A percentile compares a stretch with the other conserved stretches of the same genome.
Conservation (phyloP, 1,140 invertebrate genomes). For the Triops cancriformis region DNA sequence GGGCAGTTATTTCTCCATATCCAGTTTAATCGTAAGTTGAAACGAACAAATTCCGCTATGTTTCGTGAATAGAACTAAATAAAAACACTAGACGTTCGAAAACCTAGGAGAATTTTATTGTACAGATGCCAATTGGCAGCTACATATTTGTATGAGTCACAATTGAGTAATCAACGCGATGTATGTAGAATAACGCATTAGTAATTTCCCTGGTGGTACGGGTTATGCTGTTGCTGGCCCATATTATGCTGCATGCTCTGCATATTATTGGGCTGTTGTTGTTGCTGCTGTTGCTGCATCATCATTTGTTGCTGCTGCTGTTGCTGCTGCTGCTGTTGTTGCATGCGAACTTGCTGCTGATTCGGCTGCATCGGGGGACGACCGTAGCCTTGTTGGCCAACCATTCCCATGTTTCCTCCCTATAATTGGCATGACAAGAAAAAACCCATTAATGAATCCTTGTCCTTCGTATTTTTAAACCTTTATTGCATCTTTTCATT, state of each 20-base stretch:
- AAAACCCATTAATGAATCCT: not conserved
- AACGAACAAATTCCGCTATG: no score
- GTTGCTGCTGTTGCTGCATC: conserved; percentile 39
- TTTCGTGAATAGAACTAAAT: no score
- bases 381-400: not conserved
- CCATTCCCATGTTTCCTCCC: not conserved
- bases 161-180: no score
- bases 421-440: not conserved
- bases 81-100: no score
- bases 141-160: no score
- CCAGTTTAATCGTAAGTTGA: no score
- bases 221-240: conserved; percentile 33
- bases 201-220: not conserved
- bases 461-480: not conserved
- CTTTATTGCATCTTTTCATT: no score
- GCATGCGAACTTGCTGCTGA: conserved; percentile 40
- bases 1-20: no score
- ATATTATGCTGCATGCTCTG: conserved; percentile 34
- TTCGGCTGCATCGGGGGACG: conserved; percentile 25
- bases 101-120: no score
- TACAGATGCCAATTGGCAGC: no score
- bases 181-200: not conserved
- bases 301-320: conserved; percentile 44
- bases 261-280: conserved; percentile 41
- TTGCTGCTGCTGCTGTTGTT: conserved; percentile 50